These are phyloP conservation scores for Gopherus evgoodei DNA, from an alignment of 2,113 vertebrate genomes.

Conservation along the genomic window DNA sequence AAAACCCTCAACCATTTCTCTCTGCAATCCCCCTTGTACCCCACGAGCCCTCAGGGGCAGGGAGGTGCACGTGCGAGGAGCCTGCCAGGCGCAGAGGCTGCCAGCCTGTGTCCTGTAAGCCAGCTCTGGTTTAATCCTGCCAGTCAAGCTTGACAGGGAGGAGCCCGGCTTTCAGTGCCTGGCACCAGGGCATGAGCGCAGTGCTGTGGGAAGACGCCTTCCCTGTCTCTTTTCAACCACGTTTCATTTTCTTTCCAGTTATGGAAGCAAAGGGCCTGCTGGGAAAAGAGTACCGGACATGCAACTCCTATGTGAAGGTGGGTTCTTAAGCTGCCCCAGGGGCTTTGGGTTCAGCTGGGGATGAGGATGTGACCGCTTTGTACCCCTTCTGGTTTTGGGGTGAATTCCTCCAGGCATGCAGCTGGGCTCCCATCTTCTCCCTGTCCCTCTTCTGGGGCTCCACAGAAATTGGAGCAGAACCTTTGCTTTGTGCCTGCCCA, in stretches of 20 bases:
- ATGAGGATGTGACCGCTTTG: too few relatives aligned
- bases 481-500: background rate
- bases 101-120: background rate
- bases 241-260: slow-evolving; percentile 77
- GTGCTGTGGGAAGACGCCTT: accelerated
- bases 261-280: slow-evolving; percentile 85
- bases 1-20: background rate
- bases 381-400: background rate
- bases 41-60: background rate
- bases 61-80: background rate
- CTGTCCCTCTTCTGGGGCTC: background rate
- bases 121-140: background rate
- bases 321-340: background rate
- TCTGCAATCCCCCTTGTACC: background rate
- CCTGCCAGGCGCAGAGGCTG: accelerated
- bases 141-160: accelerated
- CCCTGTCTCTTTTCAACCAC: background rate
- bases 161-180: background rate
- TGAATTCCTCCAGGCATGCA: background rate
- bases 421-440: background rate
- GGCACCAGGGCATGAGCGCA: background rate
- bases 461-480: background rate
- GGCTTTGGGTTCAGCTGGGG: accelerated
- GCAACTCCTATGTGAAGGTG: slow-evolving; percentile 89
- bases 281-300: slow-evolving; percentile 61